Evolutionary conservation across 2,113 vertebrate genomes (phyloP).

Genomic region (Caracal caracal): DNA sequence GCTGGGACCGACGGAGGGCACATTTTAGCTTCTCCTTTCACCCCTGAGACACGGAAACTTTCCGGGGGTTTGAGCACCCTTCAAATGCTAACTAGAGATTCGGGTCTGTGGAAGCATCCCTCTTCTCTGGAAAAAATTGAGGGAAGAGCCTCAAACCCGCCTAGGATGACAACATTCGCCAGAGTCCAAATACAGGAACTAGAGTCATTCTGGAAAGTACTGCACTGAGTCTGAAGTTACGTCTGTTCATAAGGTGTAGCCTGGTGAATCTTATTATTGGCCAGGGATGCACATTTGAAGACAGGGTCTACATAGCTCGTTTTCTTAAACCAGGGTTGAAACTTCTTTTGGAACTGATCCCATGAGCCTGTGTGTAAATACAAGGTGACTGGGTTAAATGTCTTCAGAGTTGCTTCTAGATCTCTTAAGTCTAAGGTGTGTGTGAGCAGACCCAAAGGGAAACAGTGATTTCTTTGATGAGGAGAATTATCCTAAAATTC

Average conservation of each 20-base stretch:
- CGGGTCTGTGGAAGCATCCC: not conserved
- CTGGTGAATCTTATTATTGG: not conserved
- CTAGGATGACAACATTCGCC: not conserved
- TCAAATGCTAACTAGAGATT: not conserved
- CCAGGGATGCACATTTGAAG: not conserved
- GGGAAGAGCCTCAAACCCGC: not conserved
- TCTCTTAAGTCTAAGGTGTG: not conserved
- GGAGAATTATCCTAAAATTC: not conserved
- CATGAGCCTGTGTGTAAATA: not conserved
- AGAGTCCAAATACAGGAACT: not conserved
- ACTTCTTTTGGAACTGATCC: not conserved
- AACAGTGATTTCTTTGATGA: not conserved
- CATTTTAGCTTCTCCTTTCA: too few relatives aligned
- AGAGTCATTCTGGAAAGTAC: not conserved
- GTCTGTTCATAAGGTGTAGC: not conserved
- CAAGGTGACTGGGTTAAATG: not conserved
- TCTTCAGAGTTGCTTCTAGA: not conserved
- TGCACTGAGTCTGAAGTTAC: rapidly evolving
- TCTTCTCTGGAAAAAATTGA: not conserved
- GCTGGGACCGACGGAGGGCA: not conserved
- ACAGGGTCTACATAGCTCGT: not conserved
- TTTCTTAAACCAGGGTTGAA: not conserved
- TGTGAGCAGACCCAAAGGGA: not conserved
- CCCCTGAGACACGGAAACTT: not conserved
- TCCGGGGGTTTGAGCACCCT: not conserved